Conservation (phyloP, 2,888 invertebrate species). For the Eristalis pertinax region DNA sequence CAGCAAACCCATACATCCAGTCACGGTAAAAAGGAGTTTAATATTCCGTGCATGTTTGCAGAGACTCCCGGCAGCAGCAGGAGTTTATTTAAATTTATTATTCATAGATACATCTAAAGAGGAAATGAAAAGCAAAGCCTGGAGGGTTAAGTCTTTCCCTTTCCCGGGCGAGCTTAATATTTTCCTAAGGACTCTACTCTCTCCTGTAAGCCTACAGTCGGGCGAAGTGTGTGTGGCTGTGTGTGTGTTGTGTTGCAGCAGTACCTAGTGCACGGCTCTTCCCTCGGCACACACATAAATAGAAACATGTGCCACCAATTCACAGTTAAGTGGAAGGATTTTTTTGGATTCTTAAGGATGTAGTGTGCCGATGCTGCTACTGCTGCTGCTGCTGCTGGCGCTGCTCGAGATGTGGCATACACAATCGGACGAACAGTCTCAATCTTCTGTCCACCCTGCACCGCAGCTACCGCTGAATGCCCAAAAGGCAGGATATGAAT, state of each 20-base stretch:
- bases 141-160: conserved; percentile 46
- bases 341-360: conserved; percentile 43
- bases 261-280: conserved; percentile 29
- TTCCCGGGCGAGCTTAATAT: conserved; percentile 43
- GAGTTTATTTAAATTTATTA: conserved; percentile 72
- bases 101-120: conserved; percentile 71
- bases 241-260: neutral
- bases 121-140: conserved; percentile 69
- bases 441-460: neutral
- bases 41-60: conserved; percentile 64
- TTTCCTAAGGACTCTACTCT: conserved; percentile 56
- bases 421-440: conserved; percentile 14
- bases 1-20: neutral
- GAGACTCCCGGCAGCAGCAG: conserved; percentile 32
- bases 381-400: neutral
- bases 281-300: conserved; percentile 2
- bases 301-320: conserved; percentile 61
- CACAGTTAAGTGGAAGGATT: conserved; percentile 61
- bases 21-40: conserved; percentile 31
- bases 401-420: neutral
- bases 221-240: neutral
- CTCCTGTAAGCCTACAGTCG: neutral
- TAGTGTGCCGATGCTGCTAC: neutral
- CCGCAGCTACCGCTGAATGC: neutral
- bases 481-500: conserved; percentile 16